A percentile compares a stretch with the other conserved stretches of the same genome.
These are phyloP conservation scores for Siniperca chuatsi DNA, from an alignment of 2,113 vertebrate genomes.

Conservation along the genomic window DNA sequence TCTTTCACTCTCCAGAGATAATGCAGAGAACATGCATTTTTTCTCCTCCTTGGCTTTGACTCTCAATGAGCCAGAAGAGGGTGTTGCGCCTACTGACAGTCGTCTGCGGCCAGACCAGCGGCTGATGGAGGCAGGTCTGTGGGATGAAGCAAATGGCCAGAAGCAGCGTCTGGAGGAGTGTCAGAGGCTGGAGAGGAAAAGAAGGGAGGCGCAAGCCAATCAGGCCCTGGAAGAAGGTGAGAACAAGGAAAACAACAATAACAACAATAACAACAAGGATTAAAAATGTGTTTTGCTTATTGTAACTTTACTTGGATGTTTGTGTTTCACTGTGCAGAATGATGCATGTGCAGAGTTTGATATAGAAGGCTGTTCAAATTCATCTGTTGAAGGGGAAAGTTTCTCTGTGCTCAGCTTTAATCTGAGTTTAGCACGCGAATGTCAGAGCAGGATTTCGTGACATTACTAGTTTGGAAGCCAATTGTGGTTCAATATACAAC, in stretches of 20 bases:
- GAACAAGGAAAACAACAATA: slow-evolving; percentile 20
- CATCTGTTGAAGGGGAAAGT: too few relatives aligned
- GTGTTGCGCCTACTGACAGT: slow-evolving; percentile 91
- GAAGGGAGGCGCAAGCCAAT: slow-evolving; percentile 84
- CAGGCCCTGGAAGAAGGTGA: slow-evolving; percentile 89
- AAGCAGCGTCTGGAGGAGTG: slow-evolving; percentile 94
- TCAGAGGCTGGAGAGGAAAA: slow-evolving; percentile 88
- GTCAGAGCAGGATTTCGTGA: too few relatives aligned
- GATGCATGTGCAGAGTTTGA: not conserved
- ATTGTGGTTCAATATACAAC: too few relatives aligned
- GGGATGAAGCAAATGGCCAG: slow-evolving; percentile 94
- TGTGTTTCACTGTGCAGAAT: not conserved
- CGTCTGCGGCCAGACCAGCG: slow-evolving; percentile 93
- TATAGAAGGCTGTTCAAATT: too few relatives aligned
- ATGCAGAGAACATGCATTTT: slow-evolving; percentile 96
- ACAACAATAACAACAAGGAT: not conserved
- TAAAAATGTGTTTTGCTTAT: not conserved
- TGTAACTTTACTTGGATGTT: not conserved
- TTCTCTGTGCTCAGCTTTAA: too few relatives aligned
- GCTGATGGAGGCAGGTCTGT: slow-evolving; percentile 94
- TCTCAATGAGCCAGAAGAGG: slow-evolving; percentile 91
- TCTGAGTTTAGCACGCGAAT: too few relatives aligned
- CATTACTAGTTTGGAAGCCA: too few relatives aligned
- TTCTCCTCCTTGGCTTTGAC: slow-evolving; percentile 95
- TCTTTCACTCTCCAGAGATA: slow-evolving; percentile 84